These are phyloP conservation scores for Petroica traversi DNA, from an alignment of 2,113 vertebrate genomes.

Conservation along the genomic window DNA sequence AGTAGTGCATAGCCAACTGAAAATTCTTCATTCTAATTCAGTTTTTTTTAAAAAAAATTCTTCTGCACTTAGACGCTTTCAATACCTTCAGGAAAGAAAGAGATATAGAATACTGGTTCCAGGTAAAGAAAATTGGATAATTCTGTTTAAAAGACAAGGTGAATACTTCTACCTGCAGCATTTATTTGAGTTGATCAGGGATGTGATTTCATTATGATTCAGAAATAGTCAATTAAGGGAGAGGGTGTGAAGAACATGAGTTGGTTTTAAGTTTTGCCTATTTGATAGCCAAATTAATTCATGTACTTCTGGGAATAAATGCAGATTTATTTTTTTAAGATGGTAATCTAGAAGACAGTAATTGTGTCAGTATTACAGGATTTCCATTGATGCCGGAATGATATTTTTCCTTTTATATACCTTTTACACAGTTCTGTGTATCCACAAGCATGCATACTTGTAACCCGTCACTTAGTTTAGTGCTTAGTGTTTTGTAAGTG, in stretches of 20 bases:
- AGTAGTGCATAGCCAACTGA: not conserved
- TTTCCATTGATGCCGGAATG: no score
- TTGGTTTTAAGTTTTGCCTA: not conserved
- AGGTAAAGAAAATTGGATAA: not conserved
- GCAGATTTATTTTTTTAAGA: not conserved
- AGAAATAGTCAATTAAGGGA: not conserved
- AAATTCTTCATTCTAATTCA: not conserved
- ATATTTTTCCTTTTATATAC: no score
- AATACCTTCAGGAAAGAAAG: not conserved
- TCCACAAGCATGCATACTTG: no score
- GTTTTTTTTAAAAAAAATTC: not conserved
- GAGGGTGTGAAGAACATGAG: not conserved
- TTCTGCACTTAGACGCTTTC: not conserved
- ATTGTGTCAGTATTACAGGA: not conserved
- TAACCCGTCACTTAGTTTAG: no score
- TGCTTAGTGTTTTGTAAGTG: no score
- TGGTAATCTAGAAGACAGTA: not conserved
- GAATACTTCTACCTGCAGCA: not conserved
- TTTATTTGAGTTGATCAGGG: not conserved
- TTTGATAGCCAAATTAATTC: not conserved
- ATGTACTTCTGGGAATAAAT: not conserved
- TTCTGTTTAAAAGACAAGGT: not conserved
- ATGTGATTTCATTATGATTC: not conserved
- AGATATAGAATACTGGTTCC: not conserved
- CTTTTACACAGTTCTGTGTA: no score